Base-by-base conservation (phyloP, 2,113 vertebrate species). In the Chaetodon auriga region DNA sequence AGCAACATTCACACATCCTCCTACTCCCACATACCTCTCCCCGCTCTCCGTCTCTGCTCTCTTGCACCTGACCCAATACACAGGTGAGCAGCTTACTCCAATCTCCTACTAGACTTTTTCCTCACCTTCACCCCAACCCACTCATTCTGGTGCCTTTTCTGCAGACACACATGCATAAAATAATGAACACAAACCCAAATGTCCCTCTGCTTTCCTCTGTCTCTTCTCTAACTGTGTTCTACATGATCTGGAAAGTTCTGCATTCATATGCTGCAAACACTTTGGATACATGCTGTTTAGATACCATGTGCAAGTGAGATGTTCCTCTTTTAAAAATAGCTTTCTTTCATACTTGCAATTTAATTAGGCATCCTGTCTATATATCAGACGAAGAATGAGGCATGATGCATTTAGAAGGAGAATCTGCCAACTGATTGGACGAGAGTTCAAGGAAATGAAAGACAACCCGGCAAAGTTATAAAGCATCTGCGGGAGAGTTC, bases 21-120 rank as follows among this genome's bases (percentile, higher is more conserved):
- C 89, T 80, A 91, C 90, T 84, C 89, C 89, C 87, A 87, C 85
- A 30, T 75, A 78, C 60, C 81, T 82, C 68, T 84, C n/a, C 55
- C 13, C 69, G 71, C 75, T 80, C 80, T 51, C 70, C 71, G 82
- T 77, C 75, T 80, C 66, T 84, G 73, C 89, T 78, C 80, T 70
- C 60, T 76, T 76, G 75, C 79, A 86, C 84, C 91, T 89, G 87
- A 91, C 92, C 93, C 83, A 71, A 92, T 87, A 85, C 88, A 55
- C 76, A 86, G 81, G 89, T 90, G 91, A 92, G 84, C 81, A 75
- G 55, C 88, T 75, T 46, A 76, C 63, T 63, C 80, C 78, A 18
- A 71, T 89, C 66, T 89, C 79, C 58, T 58, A 62, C 62, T 64
- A 65, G 62, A 79, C 43, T 70, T 78, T 68, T 78, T 85, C 57